phyloP scores from a whole-genome alignment of 92 coral and sea anemone genomes.

The Epizoanthus rinbou region DNA sequence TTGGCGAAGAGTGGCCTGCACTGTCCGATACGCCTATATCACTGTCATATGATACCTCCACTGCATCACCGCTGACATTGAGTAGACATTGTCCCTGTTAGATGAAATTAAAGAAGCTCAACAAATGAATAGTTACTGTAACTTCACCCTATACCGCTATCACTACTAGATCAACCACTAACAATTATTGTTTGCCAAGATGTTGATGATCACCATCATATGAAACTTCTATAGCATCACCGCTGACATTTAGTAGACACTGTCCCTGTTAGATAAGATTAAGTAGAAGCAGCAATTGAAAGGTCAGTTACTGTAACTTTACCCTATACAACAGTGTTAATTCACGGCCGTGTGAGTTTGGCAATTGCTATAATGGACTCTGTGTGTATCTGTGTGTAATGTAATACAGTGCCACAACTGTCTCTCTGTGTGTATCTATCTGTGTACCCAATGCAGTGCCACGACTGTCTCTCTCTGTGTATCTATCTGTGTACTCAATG shows the following conservation, averaged over 20 bases:
- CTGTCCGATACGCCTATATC: slow-evolving; percentile 47
- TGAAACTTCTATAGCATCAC: slow-evolving; percentile 87
- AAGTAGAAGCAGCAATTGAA: neutral
- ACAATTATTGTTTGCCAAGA: neutral
- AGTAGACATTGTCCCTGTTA: slow-evolving; percentile 89
- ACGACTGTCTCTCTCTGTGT: no score
- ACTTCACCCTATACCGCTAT: neutral
- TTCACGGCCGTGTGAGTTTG: no score
- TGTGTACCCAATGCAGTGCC: no score
- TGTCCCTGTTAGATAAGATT: slow-evolving; percentile 71
- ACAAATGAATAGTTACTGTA: neutral
- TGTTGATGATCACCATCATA: slow-evolving; percentile 49
- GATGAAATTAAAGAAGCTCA: neutral
- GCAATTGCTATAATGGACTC: no score
- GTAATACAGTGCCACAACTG: no score
- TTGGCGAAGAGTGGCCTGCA: slow-evolving; percentile 61
- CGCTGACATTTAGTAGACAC: slow-evolving; percentile 87
- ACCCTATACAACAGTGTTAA: neutral
- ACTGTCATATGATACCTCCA: slow-evolving; percentile 78
- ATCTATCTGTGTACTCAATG: no score
- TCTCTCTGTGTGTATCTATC: no score
- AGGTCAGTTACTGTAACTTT: neutral
- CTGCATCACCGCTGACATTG: slow-evolving; percentile 95
- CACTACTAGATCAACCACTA: neutral
- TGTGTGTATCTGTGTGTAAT: no score